Percentiles rank a stretch among this genome's conserved stretches.
Evolutionary conservation across 2,888 invertebrate species (phyloP).

Genomic region (Eupithecia abbreviata): DNA sequence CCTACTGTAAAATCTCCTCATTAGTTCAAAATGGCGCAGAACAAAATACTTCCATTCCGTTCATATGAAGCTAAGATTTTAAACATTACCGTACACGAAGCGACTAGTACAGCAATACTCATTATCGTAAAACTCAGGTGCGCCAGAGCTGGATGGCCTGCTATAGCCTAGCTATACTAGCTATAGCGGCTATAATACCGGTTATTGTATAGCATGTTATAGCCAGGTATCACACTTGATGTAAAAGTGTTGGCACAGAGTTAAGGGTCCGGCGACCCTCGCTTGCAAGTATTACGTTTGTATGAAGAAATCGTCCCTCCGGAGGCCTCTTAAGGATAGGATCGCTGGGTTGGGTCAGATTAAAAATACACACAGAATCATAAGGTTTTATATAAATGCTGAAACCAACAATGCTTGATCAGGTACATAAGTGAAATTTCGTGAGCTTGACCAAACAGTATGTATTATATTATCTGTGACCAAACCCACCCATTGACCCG

Average conservation of each 20-base stretch:
- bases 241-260: neutral
- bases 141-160: constrained; percentile 18
- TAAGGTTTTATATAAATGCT: neutral
- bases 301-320: no score
- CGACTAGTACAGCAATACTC: constrained; percentile 40
- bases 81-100: constrained; percentile 22
- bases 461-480: no score
- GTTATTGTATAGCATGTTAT: constrained; percentile 4
- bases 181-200: neutral
- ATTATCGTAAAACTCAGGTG: constrained; percentile 57
- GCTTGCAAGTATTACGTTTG: no score
- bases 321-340: no score
- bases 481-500: no score
- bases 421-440: no score
- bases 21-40: constrained; percentile 23
- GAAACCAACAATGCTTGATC: no score
- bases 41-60: constrained; percentile 28
- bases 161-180: neutral
- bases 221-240: neutral
- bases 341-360: neutral
- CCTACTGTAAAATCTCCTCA: neutral
- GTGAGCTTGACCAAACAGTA: no score
- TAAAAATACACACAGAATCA: neutral
- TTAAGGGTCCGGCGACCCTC: no score
- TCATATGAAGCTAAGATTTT: constrained; percentile 33